Conservation (phyloP, 2,113 vertebrate species). For the Uropsilus gracilis region DNA sequence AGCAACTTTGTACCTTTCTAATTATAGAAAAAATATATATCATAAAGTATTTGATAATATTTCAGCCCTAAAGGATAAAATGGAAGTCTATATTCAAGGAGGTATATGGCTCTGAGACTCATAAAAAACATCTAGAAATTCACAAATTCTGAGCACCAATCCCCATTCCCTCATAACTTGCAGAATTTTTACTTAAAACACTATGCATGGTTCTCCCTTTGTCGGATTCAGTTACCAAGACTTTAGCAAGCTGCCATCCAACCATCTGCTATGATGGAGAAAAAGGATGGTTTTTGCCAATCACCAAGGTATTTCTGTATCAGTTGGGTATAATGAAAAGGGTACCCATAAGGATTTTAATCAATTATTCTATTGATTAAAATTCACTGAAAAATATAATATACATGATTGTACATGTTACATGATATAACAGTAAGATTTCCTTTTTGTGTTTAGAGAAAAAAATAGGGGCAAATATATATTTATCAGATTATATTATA, state of each 20-base stretch:
- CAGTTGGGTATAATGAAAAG: neutral
- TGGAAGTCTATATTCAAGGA: neutral
- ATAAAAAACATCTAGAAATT: slow-evolving; percentile 1
- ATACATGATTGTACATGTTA: neutral
- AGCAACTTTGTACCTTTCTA: neutral
- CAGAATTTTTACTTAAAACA: neutral
- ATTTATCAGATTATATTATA: neutral
- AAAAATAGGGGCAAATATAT: neutral
- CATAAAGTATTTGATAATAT: neutral
- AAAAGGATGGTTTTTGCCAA: neutral
- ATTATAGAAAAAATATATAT: neutral
- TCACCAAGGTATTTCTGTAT: neutral
- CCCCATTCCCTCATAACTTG: neutral
- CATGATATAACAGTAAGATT: neutral
- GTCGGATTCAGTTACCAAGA: neutral
- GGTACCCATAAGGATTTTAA: neutral
- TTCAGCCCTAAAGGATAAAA: neutral
- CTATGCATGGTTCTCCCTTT: neutral
- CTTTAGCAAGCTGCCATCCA: neutral
- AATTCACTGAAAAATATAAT: neutral
- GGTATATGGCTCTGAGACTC: neutral
- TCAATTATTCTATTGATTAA: too few species aligned
- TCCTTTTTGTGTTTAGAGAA: neutral
- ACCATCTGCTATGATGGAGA: neutral
- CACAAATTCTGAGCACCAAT: neutral